Base-by-base conservation (phyloP, 2,888 invertebrate species). In the Camptogramma bilineatum region DNA sequence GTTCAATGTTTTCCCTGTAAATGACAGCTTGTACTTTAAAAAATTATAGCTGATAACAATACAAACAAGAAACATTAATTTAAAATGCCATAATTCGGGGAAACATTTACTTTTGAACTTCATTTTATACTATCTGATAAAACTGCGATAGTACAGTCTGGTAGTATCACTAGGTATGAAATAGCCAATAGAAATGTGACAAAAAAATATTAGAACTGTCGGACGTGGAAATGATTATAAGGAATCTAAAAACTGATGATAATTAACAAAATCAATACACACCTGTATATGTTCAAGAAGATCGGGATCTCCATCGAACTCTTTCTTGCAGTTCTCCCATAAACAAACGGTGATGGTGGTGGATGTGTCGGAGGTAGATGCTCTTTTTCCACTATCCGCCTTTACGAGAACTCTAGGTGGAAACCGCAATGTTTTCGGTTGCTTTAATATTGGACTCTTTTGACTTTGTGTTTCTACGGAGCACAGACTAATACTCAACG, bases 201-300 rank as follows among this genome's bases (percentile, higher is more conserved):
- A 28, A 28, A 24, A 24, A 24, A 24, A 24, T 24, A 28, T 28
- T 28, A 4, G 28, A 28, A 28, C 28, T 21, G 2, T 21, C 21
- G 21, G 21, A 44, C 16, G 16, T 3, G 4, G 42, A 16, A 3
- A 42, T 4, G 7, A 53, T 9, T 0, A 16, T 17, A 17, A 9
- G 1, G 42, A 42, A 17, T 16, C 16, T 10, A 42, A 21, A n/a
- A 53, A 4, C 34, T 13, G 4, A 17, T 34, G 3, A 42, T 0
- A 18, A 52, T 16, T 28, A 18, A 21, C 7, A 47, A 52, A 24
- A 2, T n/a, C 9, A 28, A 64, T 62, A 75, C 86, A 80, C 79
- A 96, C 97, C 95, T 97, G 97, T 89, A 98, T 94, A 89, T 98
- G 98, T 87, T 97, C 97, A 79, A 97, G 94, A 73, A 98, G 95